Evolutionary conservation across 2,888 invertebrate genomes (phyloP), one percentile per base, ranked within the genome.

Genomic region (Eumacrocentrus americanus): DNA sequence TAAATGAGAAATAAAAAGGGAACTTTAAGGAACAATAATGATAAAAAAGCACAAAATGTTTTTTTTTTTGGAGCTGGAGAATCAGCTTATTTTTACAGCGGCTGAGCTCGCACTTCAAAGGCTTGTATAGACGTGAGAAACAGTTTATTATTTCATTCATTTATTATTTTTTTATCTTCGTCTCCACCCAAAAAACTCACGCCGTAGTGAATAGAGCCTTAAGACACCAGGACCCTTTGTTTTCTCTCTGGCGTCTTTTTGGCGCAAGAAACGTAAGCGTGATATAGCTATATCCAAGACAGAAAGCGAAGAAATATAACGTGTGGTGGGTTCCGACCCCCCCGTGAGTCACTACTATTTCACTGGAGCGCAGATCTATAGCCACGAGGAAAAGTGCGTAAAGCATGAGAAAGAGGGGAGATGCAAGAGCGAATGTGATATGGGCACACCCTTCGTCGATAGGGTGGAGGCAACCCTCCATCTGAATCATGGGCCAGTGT

Each of bases 401-500:
- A 35, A 16, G 9, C 16, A 37, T 34, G 52, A 58, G 37, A 56
- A 48, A 44, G 35, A 29, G 50, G 50, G 54, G 18, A 11, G 7
- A 53, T 40, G 22, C 9, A 23, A 38, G 51, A 37, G 51, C 7
- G 12, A 35, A 51, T 35, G 22, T 20, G 12, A 50, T 42, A 23
- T 50, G 25, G 60, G 51, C 60, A 60, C 60, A 60, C 60, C 60
- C 60, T 51, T 29, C n/a, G 29, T 55, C 12, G 12, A 42, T 34
- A 50, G 51, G 25, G 11, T 14, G 50, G 16, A 44, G 50, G 23
- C 42, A 58, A 68, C 67, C 66, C 70, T 64, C 61, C 66, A 63
- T 58, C 68, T 72, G 73, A 74, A 72, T 73, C 72, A 72, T 74
- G 58, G 20, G 54, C 65, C 62, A 62, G 60, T n/a, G n/a, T n/a